Evolutionary conservation across 2,888 invertebrate genomes (phyloP), one percentile per base, ranked within the genome.

Genomic region (Abrostola tripartita): DNA sequence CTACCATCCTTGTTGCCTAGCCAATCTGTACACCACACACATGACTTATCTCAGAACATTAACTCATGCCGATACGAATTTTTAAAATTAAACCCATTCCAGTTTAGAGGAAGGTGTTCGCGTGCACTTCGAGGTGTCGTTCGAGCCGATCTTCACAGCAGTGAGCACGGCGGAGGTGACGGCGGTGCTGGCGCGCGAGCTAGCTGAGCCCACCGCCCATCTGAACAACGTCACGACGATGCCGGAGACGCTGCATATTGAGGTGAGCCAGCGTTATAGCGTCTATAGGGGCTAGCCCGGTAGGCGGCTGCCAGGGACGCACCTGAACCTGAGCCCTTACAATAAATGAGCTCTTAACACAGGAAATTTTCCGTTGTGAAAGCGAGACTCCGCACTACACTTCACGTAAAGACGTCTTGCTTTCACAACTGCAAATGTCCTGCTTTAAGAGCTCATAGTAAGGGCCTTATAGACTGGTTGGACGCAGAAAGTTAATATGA

Each of bases 41-140:
- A 24, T 24, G 24, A 24, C 24, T 4, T 24, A 24, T 24, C 24
- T 24, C 24, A 24, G 1, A 4, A 24, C 24, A 4, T 24, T 24
- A 24, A 24, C 24, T 4, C 24, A 24, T 24, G 24, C 24, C 24
- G 24, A 24, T 24, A 24, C 24, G 24, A 24, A 2, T 8, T 47
- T 24, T 24, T 47, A 14, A 47, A 8, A 14, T n/a, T 0, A 47
- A 47, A 24, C 24, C 1, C 14, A 52, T 79, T 81, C 9, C 81
- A 92, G 92, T 70, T 83, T 85, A 37, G 86, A 86, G 44, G 95
- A 96, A 64, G 97, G 97, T 68, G 94, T 98, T 58, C 96, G 97
- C 53, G 97, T 98, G 0, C 98, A 98, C 85, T 98, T 98, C 86
- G 98, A 98, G 85, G 95, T 98, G 59, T 96, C 97, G 60, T 97